A percentile compares a stretch with the other conserved stretches of the same genome.
Conservation (phyloP, 2,113 vertebrate species). For the Sylvilagus bachmani region DNA sequence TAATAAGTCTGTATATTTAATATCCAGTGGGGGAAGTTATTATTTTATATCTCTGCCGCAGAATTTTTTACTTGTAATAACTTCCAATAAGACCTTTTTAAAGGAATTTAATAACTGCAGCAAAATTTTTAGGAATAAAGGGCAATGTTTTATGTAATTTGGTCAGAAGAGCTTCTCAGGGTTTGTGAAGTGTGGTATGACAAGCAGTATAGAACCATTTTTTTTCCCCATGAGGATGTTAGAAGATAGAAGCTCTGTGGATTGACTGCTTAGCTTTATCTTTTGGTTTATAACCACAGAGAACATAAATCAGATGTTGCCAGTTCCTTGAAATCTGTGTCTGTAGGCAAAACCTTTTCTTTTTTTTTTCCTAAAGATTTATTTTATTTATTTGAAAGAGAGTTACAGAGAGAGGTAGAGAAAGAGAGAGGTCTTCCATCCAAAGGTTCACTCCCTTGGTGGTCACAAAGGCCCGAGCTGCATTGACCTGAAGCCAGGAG, state of each 20-base stretch:
- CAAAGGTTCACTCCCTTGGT: no score
- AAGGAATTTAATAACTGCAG: background rate
- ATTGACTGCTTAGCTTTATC: background rate
- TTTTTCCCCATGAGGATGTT: background rate
- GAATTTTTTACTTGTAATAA: conserved; percentile 10
- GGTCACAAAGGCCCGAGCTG: no score
- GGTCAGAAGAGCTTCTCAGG: background rate
- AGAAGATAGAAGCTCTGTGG: background rate
- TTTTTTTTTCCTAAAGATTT: no score
- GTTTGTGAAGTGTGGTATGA: background rate
- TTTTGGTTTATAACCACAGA: background rate
- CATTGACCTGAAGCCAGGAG: no score
- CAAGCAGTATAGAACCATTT: background rate
- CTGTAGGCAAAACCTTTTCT: background rate
- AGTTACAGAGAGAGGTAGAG: no score
- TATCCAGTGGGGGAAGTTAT: background rate
- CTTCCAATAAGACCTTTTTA: background rate
- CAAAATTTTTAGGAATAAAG: background rate
- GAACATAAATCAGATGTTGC: background rate
- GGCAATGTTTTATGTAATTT: background rate
- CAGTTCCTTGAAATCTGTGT: background rate
- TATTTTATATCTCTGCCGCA: background rate
- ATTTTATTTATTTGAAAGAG: no score
- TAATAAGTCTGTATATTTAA: background rate
- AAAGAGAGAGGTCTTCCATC: no score